Evolutionary conservation across 2,113 vertebrate genomes (phyloP), one percentile per base, ranked within the genome.

Genomic region (Triplophysa rosa): DNA sequence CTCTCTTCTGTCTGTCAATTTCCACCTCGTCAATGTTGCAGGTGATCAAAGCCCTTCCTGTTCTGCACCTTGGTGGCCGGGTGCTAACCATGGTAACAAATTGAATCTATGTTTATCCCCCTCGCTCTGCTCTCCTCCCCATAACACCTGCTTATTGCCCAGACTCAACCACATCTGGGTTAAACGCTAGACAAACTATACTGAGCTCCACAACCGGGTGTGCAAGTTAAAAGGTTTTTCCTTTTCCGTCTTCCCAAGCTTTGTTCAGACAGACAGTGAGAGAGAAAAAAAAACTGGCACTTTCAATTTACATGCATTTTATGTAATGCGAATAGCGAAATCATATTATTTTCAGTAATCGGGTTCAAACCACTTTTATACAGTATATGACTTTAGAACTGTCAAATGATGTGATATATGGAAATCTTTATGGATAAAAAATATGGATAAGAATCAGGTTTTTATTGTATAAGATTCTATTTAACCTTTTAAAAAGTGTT

Each of bases 31-130:
- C 84, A 77, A 87, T 87, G 63, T 88, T 91, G 21, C 92, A 93
- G 93, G 91, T 90, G 92, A 94, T 91, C 92, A 93, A 89, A 93
- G 91, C 77, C 93, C 92, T 67, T 89, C 91, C 88, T 93, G 93
- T 90, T 89, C 93, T 88, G 79, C 76, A 85, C 90, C 91, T 90
- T 87, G 91, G 86, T 94, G 92, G 93, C 89, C 93, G 24, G 91
- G 89, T 90, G 92, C 90, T 89, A 92, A 90, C 88, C 90, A 91
- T 92, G 93, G 92, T 91, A 93, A 92, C 88, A 85, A 86, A 91
- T 89, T 89, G 88, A 90, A 93, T 87, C 87, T 89, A 86, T 92
- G 89, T 80, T 87, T 83, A 86, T 84, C 76, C 87, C 65, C 80
- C 86, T 86, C 69, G 81, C 87, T 87, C 24, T 82, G 80, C 69